Conservation (phyloP, 2,888 invertebrate species). For the Melanotus villosus region DNA sequence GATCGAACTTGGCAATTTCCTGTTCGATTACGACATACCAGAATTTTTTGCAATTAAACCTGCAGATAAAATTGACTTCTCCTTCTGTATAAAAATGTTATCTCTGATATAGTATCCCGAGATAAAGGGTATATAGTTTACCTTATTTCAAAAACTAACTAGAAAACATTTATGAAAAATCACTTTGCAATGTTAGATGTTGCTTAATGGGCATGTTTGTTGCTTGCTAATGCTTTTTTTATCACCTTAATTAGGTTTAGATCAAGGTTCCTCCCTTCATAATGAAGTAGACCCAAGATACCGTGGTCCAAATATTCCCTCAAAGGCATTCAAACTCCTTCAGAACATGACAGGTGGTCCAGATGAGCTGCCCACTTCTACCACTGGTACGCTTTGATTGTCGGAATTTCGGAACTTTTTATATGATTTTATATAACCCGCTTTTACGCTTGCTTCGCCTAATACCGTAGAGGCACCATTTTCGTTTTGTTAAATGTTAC, state of each 20-base stretch:
- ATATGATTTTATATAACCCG: slow-evolving; percentile 17
- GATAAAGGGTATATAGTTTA: too few species aligned
- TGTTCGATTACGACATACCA: too few species aligned
- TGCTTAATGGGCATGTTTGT: slow-evolving; percentile 19
- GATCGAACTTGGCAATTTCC: too few species aligned
- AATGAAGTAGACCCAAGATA: slow-evolving; percentile 75
- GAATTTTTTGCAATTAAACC: too few species aligned
- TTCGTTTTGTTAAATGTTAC: neutral
- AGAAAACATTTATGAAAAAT: too few species aligned
- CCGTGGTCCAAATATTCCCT: slow-evolving; percentile 76
- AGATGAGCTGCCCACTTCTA: slow-evolving; percentile 62
- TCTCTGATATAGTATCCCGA: too few species aligned
- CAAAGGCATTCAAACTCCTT: slow-evolving; percentile 78
- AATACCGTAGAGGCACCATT: slow-evolving; percentile 1
- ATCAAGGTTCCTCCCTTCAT: slow-evolving; percentile 72
- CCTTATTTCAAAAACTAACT: too few species aligned
- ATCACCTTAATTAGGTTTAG: slow-evolving; percentile 64
- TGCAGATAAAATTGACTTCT: too few species aligned
- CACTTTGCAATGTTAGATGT: slow-evolving; percentile 13
- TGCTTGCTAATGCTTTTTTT: slow-evolving; percentile 27
- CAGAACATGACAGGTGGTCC: slow-evolving; percentile 75
- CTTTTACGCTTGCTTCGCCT: slow-evolving; percentile 24
- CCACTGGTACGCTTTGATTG: slow-evolving; percentile 55
- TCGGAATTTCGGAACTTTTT: slow-evolving; percentile 27
- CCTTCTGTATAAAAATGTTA: too few species aligned